Conservation (phyloP, 2,113 vertebrate genomes). For the Ahaetulla prasina region DNA sequence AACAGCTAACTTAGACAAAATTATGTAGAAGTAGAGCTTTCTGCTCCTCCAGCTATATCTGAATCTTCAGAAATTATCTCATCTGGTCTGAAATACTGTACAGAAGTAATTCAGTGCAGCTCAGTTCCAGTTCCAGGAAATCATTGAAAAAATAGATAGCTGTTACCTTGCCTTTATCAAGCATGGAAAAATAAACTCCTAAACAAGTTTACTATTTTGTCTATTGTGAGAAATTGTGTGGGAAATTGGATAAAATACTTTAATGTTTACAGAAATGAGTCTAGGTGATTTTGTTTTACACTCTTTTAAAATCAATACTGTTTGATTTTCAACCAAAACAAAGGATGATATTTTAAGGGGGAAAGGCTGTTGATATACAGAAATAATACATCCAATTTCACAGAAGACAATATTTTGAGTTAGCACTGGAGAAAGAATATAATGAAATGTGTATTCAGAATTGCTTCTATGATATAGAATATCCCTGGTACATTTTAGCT, state of each 20-base stretch:
- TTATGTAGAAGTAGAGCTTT: not conserved
- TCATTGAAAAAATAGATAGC: not conserved
- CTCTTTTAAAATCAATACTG: not conserved
- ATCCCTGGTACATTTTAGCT: not conserved
- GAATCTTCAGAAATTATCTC: not conserved
- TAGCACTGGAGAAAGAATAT: not conserved
- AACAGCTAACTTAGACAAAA: not conserved
- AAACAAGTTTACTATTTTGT: not conserved
- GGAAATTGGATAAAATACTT: not conserved
- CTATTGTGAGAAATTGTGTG: not conserved
- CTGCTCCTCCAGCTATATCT: not conserved
- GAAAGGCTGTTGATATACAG: not conserved
- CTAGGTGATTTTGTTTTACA: not conserved
- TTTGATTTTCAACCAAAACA: not conserved
- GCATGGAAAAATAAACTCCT: not conserved
- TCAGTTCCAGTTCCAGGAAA: not conserved
- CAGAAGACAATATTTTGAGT: not conserved
- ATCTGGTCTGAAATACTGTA: not conserved
- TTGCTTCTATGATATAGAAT: not conserved
- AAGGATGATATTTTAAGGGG: not conserved
- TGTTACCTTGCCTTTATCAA: not conserved
- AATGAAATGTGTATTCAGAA: not conserved
- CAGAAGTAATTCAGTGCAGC: not conserved
- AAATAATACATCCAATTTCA: not conserved
- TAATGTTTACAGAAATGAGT: not conserved